phyloP scores from a whole-genome alignment of 2,113 vertebrate genomes.

The Tonatia bakeri region DNA sequence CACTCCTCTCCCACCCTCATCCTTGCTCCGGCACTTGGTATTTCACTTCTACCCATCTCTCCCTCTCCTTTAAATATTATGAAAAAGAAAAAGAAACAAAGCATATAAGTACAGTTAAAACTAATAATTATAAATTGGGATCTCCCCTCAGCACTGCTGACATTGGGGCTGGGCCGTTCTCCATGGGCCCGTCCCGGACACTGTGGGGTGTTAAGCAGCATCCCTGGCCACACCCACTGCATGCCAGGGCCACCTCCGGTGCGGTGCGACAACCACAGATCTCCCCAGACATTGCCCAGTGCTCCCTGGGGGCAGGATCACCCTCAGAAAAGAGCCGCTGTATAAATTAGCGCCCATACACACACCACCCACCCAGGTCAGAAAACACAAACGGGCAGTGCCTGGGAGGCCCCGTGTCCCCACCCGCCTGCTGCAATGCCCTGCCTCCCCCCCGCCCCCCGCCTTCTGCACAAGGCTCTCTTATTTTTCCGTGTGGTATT shows the following conservation, averaged over 20 bases:
- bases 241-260: not conserved
- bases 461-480: too few species aligned
- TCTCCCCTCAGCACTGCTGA: not conserved
- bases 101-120: not conserved
- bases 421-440: fast-evolving
- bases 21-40: not conserved
- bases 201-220: not conserved
- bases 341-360: not conserved
- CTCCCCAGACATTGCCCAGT: not conserved
- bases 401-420: not conserved
- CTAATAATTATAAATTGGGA: too few species aligned
- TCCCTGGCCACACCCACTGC: not conserved
- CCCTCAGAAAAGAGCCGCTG: not conserved
- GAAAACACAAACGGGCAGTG: not conserved
- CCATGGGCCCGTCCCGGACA: fast-evolving
- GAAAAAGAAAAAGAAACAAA: not conserved
- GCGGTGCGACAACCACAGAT: too few species aligned
- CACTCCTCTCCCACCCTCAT: not conserved
- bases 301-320: too few species aligned
- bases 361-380: not conserved
- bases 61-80: not conserved
- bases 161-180: fast-evolving
- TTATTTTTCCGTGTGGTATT: not conserved
- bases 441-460: too few species aligned
- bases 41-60: not conserved